These are phyloP conservation scores for Sphyrna mokarran DNA, from an alignment of 2,113 vertebrate species.

Conservation along the genomic window DNA sequence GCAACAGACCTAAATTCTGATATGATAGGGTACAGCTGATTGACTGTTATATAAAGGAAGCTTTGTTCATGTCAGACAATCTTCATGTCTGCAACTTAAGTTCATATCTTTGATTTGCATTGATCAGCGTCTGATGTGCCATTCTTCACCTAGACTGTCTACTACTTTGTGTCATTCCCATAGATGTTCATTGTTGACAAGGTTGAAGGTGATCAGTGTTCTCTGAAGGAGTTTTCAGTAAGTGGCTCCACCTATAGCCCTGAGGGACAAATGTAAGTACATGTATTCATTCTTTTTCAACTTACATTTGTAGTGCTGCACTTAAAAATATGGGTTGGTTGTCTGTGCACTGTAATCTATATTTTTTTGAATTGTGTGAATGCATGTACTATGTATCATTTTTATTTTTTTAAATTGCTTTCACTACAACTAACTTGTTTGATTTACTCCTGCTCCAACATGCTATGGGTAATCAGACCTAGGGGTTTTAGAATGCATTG, in stretches of 20 bases:
- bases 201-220: constrained; percentile 77
- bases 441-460: background rate
- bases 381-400: background rate
- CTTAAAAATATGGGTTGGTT: background rate
- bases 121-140: background rate
- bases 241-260: constrained; percentile 93
- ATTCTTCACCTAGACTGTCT: constrained; percentile 11
- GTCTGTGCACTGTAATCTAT: background rate
- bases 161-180: constrained; percentile 41
- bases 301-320: background rate
- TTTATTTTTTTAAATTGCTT: background rate
- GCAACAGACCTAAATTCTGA: background rate
- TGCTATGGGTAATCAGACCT: background rate
- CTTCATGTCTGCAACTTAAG: background rate
- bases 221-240: constrained; percentile 86
- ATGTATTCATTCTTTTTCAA: background rate
- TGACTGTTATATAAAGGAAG: background rate
- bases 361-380: background rate
- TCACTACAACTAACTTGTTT: background rate
- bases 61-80: background rate
- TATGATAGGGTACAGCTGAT: too few relatives aligned
- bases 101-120: background rate
- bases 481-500: background rate
- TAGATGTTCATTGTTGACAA: constrained; percentile 91
- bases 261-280: constrained; percentile 91